Evolutionary conservation across 2,888 invertebrate species (phyloP).

Genomic region (Seira musarum): DNA sequence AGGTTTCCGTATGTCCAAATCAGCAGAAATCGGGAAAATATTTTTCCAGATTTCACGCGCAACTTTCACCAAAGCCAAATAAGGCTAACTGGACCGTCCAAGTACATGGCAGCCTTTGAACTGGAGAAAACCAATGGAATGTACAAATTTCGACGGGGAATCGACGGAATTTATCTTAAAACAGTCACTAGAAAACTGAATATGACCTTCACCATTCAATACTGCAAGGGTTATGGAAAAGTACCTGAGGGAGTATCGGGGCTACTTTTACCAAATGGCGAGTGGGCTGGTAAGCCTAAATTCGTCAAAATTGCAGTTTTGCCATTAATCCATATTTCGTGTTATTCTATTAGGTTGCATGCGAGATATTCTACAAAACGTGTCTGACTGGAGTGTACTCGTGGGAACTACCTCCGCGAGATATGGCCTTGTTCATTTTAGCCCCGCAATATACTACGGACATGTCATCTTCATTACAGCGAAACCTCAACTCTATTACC

Average conservation of each 20-base stretch:
- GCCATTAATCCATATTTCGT: too few species aligned
- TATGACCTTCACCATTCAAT: constrained; percentile 18
- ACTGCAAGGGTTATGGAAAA: too few species aligned
- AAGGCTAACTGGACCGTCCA: constrained; percentile 17
- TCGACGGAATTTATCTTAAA: background rate
- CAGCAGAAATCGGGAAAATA: too few species aligned
- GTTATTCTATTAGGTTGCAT: constrained; percentile 26
- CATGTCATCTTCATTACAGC: constrained; percentile 11
- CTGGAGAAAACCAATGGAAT: constrained; percentile 22
- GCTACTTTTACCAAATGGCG: constrained; percentile 22
- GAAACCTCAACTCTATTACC: constrained; percentile 25
- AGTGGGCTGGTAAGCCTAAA: constrained; percentile 33
- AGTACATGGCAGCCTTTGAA: constrained; percentile 21
- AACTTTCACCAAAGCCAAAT: constrained; percentile 12
- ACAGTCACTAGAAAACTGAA: constrained; percentile 18
- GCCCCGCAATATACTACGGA: constrained; percentile 1
- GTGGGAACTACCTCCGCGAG: constrained; percentile 18
- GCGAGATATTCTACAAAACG: constrained; percentile 19
- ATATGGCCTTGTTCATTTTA: background rate
- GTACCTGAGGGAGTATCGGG: constrained; percentile 28
- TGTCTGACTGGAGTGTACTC: constrained; percentile 27
- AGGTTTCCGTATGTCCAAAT: too few species aligned
- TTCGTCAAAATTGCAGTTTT: too few species aligned
- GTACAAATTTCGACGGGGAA: constrained; percentile 21
- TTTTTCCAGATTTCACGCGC: constrained; percentile 36